A percentile compares a stretch with the other conserved stretches of the same genome.
phyloP scores from a whole-genome alignment of 2,888 invertebrate genomes.

The Epirrhoe alternata region DNA sequence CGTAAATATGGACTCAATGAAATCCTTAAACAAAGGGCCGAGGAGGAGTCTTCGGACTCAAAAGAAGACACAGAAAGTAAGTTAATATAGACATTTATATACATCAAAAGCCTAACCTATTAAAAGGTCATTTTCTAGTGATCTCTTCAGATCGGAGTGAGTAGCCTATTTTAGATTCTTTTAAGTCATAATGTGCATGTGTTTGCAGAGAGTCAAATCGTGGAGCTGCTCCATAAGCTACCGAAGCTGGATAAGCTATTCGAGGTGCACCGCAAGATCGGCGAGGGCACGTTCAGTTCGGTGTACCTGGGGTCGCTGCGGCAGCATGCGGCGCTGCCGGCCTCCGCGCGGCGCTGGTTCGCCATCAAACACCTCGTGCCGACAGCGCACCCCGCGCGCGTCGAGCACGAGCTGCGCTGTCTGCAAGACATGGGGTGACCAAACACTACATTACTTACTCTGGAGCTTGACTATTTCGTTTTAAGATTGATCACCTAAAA shows the following conservation, averaged over 20 bases:
- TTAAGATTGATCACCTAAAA: too few species aligned
- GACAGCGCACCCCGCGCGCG: constrained; percentile 92
- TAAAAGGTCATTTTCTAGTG: too few species aligned
- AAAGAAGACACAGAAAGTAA: constrained; percentile 73
- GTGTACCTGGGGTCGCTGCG: constrained; percentile 91
- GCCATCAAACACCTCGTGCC: constrained; percentile 95
- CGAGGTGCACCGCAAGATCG: constrained; percentile 89
- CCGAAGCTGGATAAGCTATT: constrained; percentile 88
- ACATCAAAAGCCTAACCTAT: too few species aligned
- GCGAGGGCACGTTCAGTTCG: constrained; percentile 94
- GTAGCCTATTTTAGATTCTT: too few species aligned
- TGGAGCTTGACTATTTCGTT: too few species aligned
- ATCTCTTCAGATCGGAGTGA: too few species aligned
- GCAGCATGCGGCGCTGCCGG: constrained; percentile 66
- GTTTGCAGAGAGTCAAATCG: constrained; percentile 71
- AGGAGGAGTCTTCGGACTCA: constrained; percentile 56
- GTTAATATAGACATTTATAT: constrained; percentile 28
- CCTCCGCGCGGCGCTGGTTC: constrained; percentile 85
- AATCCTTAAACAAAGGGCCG: constrained; percentile 61
- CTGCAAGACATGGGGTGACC: constrained; percentile 90
- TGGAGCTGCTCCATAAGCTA: constrained; percentile 76
- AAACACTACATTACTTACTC: not conserved
- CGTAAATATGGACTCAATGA: constrained; percentile 63
- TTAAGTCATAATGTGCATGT: not conserved
- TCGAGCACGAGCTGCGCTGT: constrained; percentile 92